Conservation (phyloP, 2,888 invertebrate species). For the Yponomeuta evonymella region DNA sequence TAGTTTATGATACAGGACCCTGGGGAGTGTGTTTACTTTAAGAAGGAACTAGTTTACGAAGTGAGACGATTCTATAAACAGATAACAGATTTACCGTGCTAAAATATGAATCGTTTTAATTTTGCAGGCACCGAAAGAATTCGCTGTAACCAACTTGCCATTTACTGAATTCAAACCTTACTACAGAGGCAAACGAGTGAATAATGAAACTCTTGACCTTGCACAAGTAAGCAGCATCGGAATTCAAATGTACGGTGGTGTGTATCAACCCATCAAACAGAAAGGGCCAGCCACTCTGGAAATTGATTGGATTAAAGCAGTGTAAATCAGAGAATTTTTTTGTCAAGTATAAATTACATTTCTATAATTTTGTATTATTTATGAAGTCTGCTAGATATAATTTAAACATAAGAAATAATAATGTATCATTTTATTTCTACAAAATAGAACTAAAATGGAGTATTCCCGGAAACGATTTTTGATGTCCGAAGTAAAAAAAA, state of each 20-base stretch:
- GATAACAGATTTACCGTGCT: too few relatives aligned
- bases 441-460: too few relatives aligned
- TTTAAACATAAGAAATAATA: too few relatives aligned
- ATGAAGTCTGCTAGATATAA: too few relatives aligned
- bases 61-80: too few relatives aligned
- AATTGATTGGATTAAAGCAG: conserved; percentile 76
- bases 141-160: conserved; percentile 68
- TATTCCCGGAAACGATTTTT: too few relatives aligned
- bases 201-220: conserved; percentile 74
- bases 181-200: conserved; percentile 75
- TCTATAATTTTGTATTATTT: neutral
- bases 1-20: too few relatives aligned
- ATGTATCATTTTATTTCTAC: too few relatives aligned
- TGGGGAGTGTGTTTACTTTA: too few relatives aligned
- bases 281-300: conserved; percentile 79
- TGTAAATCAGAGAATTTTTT: conserved; percentile 27
- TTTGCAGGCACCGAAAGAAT: conserved; percentile 72
- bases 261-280: conserved; percentile 78
- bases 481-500: too few relatives aligned
- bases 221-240: conserved; percentile 77
- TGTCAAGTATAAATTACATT: too few relatives aligned
- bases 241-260: conserved; percentile 80
- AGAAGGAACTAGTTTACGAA: too few relatives aligned
- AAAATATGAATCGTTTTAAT: neutral
- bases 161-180: conserved; percentile 78